phyloP scores from a whole-genome alignment of 2,113 vertebrate genomes.

The Podocnemis expansa region DNA sequence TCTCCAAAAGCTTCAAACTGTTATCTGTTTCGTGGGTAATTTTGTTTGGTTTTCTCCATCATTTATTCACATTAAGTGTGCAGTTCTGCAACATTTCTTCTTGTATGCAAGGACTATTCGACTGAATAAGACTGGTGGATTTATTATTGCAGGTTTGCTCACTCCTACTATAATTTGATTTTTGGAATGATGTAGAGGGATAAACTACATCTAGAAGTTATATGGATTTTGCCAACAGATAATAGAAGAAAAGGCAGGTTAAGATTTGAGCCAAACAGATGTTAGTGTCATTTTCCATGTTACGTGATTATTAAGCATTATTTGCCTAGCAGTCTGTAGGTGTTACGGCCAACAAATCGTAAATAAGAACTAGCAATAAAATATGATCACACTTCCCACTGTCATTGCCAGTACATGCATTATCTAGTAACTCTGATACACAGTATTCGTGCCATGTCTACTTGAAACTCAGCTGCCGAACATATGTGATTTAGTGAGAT shows the following conservation, averaged over 20 bases:
- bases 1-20: background rate
- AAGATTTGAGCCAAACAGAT: background rate
- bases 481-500: background rate
- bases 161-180: background rate
- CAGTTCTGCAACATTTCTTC: background rate
- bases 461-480: background rate
- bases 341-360: background rate
- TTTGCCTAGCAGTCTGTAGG: background rate
- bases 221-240: background rate
- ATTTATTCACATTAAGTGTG: background rate
- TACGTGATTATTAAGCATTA: background rate
- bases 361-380: background rate
- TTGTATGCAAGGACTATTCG: background rate
- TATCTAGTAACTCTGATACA: background rate
- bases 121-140: background rate
- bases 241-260: background rate
- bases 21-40: background rate
- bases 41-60: background rate
- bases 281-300: background rate
- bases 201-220: background rate
- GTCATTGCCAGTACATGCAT: background rate
- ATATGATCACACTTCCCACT: background rate
- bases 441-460: background rate
- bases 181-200: background rate
- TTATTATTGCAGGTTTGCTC: fast-evolving